Evolutionary conservation across 2,797 vertebrate species (phyloP).

Genomic region (Petrocephalus schoutedeni): DNA sequence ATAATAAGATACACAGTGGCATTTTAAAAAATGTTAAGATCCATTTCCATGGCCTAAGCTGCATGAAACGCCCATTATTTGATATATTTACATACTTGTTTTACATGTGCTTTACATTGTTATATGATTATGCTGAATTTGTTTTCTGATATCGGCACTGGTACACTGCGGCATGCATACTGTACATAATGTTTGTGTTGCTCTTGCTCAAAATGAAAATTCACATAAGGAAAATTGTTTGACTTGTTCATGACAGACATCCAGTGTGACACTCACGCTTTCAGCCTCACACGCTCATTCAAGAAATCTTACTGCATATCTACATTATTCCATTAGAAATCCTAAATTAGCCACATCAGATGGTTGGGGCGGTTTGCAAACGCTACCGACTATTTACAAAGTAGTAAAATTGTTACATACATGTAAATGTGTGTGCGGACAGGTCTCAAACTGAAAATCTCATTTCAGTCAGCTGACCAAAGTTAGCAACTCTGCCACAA

Average conservation of each 20-base stretch:
- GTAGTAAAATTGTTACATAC: too few relatives aligned
- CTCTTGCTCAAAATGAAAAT: background rate
- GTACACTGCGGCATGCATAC: background rate
- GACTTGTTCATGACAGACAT: background rate
- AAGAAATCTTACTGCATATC: too few relatives aligned
- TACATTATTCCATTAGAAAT: too few relatives aligned
- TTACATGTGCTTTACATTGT: slow-evolving; percentile 12
- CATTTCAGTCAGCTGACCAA: too few relatives aligned
- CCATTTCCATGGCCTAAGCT: background rate
- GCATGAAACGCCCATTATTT: background rate
- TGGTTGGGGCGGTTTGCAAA: too few relatives aligned
- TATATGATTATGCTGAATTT: background rate
- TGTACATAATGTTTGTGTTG: background rate
- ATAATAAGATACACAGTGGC: background rate
- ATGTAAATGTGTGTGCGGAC: too few relatives aligned
- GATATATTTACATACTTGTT: background rate
- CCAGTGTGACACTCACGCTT: too few relatives aligned
- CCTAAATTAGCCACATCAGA: too few relatives aligned
- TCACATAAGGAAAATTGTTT: background rate
- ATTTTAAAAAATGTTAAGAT: background rate
- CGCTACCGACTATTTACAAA: too few relatives aligned
- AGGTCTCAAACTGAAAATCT: too few relatives aligned
- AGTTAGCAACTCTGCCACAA: background rate
- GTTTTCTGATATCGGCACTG: background rate
- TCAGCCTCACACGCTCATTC: too few relatives aligned